Evolutionary conservation across 2,797 vertebrate species (phyloP).

Genomic region (Pempheris klunzingeri): DNA sequence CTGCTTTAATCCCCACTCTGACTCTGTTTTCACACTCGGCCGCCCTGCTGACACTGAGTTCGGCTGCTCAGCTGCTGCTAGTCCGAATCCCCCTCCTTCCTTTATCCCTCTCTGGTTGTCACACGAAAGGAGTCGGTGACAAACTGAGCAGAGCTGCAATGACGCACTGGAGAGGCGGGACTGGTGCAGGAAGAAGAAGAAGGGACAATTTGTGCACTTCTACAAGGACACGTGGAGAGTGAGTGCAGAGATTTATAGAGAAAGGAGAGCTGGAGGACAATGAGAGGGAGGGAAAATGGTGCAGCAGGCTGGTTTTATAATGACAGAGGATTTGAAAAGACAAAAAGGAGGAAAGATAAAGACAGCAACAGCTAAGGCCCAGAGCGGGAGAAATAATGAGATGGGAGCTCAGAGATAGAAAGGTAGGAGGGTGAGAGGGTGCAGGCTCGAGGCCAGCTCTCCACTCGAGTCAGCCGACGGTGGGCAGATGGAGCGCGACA

Average conservation of each 20-base stretch:
- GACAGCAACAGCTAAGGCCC: conserved; percentile 3
- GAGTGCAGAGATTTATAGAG: conserved; percentile 27
- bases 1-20: conserved; percentile 51
- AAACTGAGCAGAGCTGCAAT: conserved; percentile 27
- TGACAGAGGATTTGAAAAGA: conserved; percentile 31
- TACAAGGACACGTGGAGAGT: conserved; percentile 44
- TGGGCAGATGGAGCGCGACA: conserved; percentile 68
- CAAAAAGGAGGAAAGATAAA: conserved; percentile 26
- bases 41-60: conserved; percentile 17
- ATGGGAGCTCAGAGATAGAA: not conserved
- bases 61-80: conserved; percentile 30
- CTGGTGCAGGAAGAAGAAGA: conserved; percentile 23
- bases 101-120: conserved; percentile 7
- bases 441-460: conserved; percentile 29
- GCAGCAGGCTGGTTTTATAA: conserved; percentile 27
- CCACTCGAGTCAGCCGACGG: conserved; percentile 34
- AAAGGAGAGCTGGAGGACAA: conserved; percentile 48
- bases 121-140: conserved; percentile 36
- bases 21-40: conserved; percentile 49
- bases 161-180: conserved; percentile 14
- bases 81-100: not conserved
- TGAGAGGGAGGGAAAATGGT: conserved; percentile 22
- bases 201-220: conserved; percentile 40
- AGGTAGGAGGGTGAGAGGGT: conserved; percentile 39
- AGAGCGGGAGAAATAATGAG: conserved; percentile 25